Conservation (phyloP, 1,140 invertebrate species). For the Aplysia californica region DNA sequence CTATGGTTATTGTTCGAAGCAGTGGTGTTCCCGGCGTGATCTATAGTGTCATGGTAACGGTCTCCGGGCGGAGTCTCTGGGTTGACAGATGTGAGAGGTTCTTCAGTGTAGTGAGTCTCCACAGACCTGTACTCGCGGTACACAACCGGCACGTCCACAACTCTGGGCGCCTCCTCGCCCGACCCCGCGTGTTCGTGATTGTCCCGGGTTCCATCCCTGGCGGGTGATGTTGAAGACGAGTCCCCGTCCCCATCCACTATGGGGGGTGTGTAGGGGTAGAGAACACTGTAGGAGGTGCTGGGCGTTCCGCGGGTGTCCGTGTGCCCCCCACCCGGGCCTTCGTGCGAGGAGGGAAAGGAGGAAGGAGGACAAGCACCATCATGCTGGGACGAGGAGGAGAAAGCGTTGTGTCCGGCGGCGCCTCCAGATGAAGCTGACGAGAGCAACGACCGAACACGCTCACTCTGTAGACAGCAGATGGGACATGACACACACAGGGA, state of each 20-base stretch:
- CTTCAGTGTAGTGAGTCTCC: slow-evolving; percentile 15
- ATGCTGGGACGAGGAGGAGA: background rate
- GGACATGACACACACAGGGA: too few species aligned
- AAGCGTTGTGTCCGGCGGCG: too few species aligned
- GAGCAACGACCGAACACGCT: background rate
- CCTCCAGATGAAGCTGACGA: background rate
- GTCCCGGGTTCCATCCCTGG: too few species aligned
- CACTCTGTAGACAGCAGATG: too few species aligned
- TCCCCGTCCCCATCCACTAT: background rate
- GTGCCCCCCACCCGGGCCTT: background rate
- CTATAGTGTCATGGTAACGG: background rate
- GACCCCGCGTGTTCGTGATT: too few species aligned
- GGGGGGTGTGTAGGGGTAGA: slow-evolving; percentile 12
- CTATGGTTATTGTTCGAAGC: too few species aligned
- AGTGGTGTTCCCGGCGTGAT: background rate
- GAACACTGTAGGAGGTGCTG: background rate
- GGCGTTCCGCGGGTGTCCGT: slow-evolving; percentile 1
- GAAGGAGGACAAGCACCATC: background rate
- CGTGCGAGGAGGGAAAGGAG: background rate
- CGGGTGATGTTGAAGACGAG: too few species aligned
- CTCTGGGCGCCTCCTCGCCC: background rate
- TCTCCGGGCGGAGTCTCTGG: slow-evolving; percentile 8
- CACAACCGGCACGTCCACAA: slow-evolving; percentile 15
- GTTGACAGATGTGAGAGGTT: background rate
- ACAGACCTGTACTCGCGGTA: slow-evolving; percentile 7